Evolutionary conservation across 2,888 invertebrate genomes (phyloP).

Genomic region (Drosophila pseudotalamancana): DNA sequence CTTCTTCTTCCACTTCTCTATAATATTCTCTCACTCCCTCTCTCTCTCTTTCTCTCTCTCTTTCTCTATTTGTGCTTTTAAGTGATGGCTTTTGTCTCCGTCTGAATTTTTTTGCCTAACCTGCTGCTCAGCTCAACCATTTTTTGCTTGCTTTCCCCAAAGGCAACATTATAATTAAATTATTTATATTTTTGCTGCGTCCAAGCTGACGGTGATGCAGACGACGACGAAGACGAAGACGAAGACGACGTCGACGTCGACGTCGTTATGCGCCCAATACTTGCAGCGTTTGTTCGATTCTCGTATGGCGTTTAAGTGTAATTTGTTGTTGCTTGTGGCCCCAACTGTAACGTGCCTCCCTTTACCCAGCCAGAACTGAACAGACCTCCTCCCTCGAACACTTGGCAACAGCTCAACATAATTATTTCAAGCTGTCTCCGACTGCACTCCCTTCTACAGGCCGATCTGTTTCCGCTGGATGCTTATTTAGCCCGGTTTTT

Average conservation of each 20-base stretch:
- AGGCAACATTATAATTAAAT: conserved; percentile 72
- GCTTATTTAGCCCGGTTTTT: conserved; percentile 34
- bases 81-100: neutral
- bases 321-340: conserved; percentile 37
- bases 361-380: neutral
- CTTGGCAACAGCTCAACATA: conserved; percentile 52
- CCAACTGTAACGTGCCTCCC: conserved; percentile 23
- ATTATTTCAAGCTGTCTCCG: conserved; percentile 75
- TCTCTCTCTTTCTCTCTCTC: neutral
- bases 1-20: too few relatives aligned
- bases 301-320: conserved; percentile 37
- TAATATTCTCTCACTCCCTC: neutral
- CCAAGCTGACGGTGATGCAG: neutral
- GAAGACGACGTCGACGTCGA: conserved; percentile 1
- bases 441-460: conserved; percentile 25
- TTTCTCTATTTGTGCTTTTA: neutral
- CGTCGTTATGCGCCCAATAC: conserved; percentile 43
- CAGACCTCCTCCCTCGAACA: neutral
- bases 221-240: conserved; percentile 1
- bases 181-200: conserved; percentile 68
- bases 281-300: conserved; percentile 48
- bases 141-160: conserved; percentile 13
- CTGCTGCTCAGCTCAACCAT: conserved; percentile 24
- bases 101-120: conserved; percentile 29
- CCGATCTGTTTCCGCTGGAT: conserved; percentile 57